These are phyloP conservation scores for Crenichthys baileyi DNA, from an alignment of 2,797 vertebrate genomes.

Conservation along the genomic window DNA sequence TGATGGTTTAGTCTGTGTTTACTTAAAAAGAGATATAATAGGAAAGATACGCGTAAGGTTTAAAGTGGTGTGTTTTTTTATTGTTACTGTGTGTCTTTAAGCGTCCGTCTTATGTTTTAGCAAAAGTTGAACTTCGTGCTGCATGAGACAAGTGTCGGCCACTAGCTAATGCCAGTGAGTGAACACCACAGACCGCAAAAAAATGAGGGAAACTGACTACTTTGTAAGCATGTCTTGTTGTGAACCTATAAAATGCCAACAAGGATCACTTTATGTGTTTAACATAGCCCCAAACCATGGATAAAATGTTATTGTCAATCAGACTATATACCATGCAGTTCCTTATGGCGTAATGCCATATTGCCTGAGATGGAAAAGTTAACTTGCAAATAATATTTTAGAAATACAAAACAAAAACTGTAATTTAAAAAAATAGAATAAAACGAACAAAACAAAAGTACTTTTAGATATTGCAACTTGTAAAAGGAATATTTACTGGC, in stretches of 20 bases:
- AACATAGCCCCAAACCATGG: not conserved
- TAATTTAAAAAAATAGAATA: too few species aligned
- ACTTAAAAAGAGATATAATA: not conserved
- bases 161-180: not conserved
- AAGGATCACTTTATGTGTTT: not conserved
- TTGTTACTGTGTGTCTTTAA: not conserved
- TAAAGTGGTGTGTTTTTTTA: not conserved
- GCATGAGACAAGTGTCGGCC: not conserved
- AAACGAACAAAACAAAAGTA: not conserved
- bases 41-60: not conserved
- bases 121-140: not conserved
- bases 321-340: not conserved
- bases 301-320: not conserved
- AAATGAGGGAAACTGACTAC: not conserved
- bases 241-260: not conserved
- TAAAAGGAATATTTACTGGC: not conserved
- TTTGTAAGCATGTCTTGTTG: not conserved
- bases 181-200: not conserved
- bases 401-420: not conserved
- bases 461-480: not conserved
- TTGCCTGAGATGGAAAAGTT: not conserved
- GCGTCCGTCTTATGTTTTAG: not conserved
- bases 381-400: not conserved
- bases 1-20: not conserved
- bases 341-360: too few species aligned